These are phyloP conservation scores for Cheilosia soror DNA, from an alignment of 2,888 invertebrate genomes.

Conservation along the genomic window DNA sequence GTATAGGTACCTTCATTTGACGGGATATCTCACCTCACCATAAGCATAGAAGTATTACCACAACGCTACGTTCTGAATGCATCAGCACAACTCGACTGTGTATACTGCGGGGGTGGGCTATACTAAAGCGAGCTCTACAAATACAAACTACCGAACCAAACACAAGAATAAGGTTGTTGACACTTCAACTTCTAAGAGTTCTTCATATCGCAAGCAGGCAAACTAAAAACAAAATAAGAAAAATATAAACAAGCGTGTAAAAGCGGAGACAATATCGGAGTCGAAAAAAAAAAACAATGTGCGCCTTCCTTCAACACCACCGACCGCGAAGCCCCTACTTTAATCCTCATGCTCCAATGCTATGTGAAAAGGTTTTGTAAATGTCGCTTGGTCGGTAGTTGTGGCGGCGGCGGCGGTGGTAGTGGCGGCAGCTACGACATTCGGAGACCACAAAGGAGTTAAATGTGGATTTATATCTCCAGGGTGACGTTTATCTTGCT, in stretches of 20 bases:
- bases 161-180: constrained; percentile 67
- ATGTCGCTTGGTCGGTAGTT: constrained; percentile 25
- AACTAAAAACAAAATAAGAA: constrained; percentile 27
- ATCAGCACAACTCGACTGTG: neutral
- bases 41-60: neutral
- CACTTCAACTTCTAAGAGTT: constrained; percentile 71
- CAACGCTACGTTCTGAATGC: constrained; percentile 23
- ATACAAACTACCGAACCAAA: constrained; percentile 41
- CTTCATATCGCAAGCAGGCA: constrained; percentile 42
- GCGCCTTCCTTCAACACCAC: neutral
- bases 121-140: constrained; percentile 27
- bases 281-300: constrained; percentile 55
- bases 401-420: constrained; percentile 4
- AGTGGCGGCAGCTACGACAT: constrained; percentile 33
- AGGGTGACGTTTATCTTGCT: constrained; percentile 61
- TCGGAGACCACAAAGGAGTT: constrained; percentile 52
- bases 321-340: neutral
- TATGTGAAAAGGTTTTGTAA: constrained; percentile 44
- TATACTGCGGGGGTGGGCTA: constrained; percentile 34
- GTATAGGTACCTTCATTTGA: constrained; percentile 17
- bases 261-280: constrained; percentile 66
- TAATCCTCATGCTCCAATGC: neutral
- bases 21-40: constrained; percentile 31
- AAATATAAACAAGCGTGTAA: constrained; percentile 15
- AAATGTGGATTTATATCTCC: constrained; percentile 57